These are phyloP conservation scores for Drosophila leontia DNA, from an alignment of 1,140 invertebrate genomes.

Conservation along the genomic window DNA sequence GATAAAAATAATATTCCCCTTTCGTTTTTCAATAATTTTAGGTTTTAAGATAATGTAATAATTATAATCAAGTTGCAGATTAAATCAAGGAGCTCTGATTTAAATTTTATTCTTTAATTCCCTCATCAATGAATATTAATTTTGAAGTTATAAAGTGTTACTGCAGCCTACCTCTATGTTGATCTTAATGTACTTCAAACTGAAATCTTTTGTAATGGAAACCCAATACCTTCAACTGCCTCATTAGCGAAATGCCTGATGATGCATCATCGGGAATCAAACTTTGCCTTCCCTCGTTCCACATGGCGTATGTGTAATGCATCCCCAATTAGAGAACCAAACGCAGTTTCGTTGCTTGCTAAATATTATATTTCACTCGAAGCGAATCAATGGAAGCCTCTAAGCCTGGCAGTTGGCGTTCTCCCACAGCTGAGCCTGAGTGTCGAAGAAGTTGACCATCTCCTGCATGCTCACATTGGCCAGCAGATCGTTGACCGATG, in stretches of 20 bases:
- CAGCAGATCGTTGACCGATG: constrained; percentile 40
- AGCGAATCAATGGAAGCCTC: neutral
- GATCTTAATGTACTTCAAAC: neutral
- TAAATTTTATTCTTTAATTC: neutral
- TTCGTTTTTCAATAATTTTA: neutral
- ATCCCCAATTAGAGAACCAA: constrained; percentile 8
- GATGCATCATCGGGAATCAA: neutral
- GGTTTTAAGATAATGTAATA: neutral
- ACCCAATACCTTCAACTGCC: neutral
- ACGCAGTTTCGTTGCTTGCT: neutral
- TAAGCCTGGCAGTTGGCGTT: constrained; percentile 9
- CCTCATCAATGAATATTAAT: too few relatives aligned
- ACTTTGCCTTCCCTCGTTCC: neutral
- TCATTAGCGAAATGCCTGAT: neutral
- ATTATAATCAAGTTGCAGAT: neutral
- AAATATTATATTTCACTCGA: constrained; percentile 4
- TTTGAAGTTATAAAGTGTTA: neutral
- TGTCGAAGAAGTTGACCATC: constrained; percentile 31
- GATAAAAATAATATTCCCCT: neutral
- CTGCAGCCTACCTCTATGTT: neutral
- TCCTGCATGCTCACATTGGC: constrained; percentile 41
- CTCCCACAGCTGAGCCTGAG: constrained; percentile 11
- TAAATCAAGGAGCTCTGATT: neutral
- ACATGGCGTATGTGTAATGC: constrained; percentile 1
- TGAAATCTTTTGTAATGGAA: neutral